These are phyloP conservation scores for Bradypodion pumilum DNA, from an alignment of 2,797 vertebrate species.

Conservation along the genomic window DNA sequence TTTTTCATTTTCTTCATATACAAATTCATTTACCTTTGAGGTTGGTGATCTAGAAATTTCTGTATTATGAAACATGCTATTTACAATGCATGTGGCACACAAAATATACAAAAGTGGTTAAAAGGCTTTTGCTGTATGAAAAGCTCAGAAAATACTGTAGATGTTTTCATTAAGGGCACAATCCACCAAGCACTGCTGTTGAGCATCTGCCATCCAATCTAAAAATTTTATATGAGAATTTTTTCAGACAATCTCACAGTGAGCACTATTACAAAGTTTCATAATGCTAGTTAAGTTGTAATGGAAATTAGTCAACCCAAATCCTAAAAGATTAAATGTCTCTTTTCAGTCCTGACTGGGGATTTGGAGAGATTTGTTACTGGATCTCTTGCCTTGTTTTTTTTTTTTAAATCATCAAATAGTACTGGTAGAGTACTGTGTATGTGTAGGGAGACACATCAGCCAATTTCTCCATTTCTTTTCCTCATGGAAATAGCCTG, in stretches of 20 bases:
- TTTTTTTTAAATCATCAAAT: no score
- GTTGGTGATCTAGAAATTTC: slow-evolving; percentile 65
- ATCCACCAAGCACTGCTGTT: slow-evolving; percentile 3
- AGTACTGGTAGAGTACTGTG: no score
- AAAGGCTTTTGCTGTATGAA: slow-evolving; percentile 57
- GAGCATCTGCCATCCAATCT: neutral
- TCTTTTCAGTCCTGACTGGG: neutral
- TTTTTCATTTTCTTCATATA: slow-evolving; percentile 65
- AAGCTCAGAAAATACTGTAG: slow-evolving; percentile 57
- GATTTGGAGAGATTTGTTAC: neutral
- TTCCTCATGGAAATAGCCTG: neutral
- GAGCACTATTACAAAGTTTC: neutral
- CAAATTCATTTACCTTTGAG: slow-evolving; percentile 66
- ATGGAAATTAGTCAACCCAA: neutral
- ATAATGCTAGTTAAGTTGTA: neutral
- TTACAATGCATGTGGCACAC: slow-evolving; percentile 68
- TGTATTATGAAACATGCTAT: slow-evolving; percentile 72
- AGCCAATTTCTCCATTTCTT: neutral
- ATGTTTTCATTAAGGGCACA: slow-evolving; percentile 49
- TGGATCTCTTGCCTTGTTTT: neutral
- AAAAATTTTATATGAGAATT: neutral
- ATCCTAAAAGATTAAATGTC: neutral
- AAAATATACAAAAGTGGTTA: slow-evolving; percentile 63
- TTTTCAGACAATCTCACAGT: neutral
- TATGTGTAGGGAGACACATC: neutral